These are phyloP conservation scores for Sarcophaga rosellei DNA, from an alignment of 2,888 invertebrate genomes.

Conservation along the genomic window DNA sequence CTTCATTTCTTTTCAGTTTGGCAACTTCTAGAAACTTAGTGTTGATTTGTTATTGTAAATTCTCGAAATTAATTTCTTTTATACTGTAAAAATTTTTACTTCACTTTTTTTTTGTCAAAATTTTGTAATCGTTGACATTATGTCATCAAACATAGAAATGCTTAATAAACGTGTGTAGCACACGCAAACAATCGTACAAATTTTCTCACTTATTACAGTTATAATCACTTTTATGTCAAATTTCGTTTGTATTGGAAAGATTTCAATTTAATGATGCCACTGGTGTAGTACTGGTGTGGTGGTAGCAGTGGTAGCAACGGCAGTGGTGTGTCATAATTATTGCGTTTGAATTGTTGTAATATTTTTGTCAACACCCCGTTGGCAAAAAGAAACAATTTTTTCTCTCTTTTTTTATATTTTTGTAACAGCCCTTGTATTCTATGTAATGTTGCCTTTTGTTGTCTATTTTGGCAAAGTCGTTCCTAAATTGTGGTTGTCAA, in stretches of 20 bases:
- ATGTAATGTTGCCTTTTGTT: slow-evolving; percentile 50
- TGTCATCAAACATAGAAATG: slow-evolving; percentile 31
- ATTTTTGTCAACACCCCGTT: slow-evolving; percentile 71
- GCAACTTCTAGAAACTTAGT: too few species aligned
- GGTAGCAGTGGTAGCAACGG: background rate
- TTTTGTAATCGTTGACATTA: slow-evolving; percentile 42
- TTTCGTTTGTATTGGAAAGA: background rate
- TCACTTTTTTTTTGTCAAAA: too few species aligned
- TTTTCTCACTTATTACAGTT: slow-evolving; percentile 5
- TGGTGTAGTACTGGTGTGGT: too few species aligned
- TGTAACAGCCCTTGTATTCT: background rate
- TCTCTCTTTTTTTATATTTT: background rate
- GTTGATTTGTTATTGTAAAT: too few species aligned
- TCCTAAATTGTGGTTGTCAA: slow-evolving; percentile 51
- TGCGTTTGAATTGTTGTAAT: slow-evolving; percentile 69
- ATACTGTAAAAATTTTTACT: too few species aligned
- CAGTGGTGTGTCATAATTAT: slow-evolving; percentile 69
- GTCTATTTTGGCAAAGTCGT: slow-evolving; percentile 31
- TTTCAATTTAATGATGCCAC: background rate
- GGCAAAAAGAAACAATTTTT: slow-evolving; percentile 22
- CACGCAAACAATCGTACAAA: slow-evolving; percentile 2
- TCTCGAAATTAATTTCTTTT: too few species aligned
- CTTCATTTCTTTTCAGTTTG: too few species aligned
- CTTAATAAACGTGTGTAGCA: slow-evolving; percentile 40
- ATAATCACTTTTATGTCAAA: slow-evolving; percentile 36